Conservation (phyloP, 2,113 vertebrate genomes). For the Chloropsis cyanopogon region DNA sequence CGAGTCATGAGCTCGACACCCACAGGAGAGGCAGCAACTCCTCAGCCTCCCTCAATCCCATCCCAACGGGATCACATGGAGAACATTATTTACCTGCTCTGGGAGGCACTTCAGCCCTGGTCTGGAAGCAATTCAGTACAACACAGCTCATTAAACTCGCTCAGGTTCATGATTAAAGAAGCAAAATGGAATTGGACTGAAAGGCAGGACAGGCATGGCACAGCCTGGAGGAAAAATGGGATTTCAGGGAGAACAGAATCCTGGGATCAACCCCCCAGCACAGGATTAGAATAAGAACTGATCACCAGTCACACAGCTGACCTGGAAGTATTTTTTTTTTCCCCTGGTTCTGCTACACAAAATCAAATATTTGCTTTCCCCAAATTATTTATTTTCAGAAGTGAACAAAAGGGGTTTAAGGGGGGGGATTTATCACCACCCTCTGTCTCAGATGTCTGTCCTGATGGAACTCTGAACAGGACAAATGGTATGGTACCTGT, state of each 20-base stretch:
- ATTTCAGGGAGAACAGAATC: background rate
- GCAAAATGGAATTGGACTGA: background rate
- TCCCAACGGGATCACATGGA: background rate
- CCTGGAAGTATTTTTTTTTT: background rate
- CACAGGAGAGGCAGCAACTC: background rate
- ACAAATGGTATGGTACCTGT: fast-evolving
- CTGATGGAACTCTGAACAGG: background rate
- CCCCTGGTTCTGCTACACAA: background rate
- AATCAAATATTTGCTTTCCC: background rate
- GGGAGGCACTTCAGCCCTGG: background rate
- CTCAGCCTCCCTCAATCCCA: background rate
- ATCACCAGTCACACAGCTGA: background rate
- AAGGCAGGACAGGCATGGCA: background rate
- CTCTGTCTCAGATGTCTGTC: background rate
- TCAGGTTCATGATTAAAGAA: background rate
- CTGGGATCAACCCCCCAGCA: background rate
- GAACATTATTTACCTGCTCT: background rate
- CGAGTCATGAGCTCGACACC: background rate
- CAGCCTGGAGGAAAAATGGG: background rate
- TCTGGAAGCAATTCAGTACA: background rate
- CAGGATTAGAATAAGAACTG: background rate
- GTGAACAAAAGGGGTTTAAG: background rate
- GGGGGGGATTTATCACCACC: background rate
- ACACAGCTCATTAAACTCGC: background rate
- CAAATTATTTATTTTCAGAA: background rate